Base-by-base conservation (phyloP, 2,888 invertebrate species). In the Drosophila ezoana region DNA sequence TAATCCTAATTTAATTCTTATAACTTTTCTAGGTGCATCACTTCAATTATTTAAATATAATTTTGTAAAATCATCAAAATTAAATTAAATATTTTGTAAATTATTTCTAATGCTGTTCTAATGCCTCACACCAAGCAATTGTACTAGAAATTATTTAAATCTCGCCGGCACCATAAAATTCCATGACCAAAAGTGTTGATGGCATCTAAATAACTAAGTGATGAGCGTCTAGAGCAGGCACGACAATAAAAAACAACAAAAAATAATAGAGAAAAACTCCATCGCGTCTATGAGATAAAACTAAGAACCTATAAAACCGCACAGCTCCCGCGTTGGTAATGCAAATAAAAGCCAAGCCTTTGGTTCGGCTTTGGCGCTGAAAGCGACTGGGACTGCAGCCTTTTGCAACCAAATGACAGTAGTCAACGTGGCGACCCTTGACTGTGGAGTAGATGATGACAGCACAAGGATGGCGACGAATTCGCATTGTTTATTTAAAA, bases 401-500 rank as follows among this genome's bases (percentile, higher is more conserved):
- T 54, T 54, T 54, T 44, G 33, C 54, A 40, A 38, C 72, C 54
- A 62, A 69, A 68, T 79, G 65, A 63, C 65, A 78, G 68, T 76
- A 62, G 79, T 67, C 61, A 75, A 62, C 58, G 60, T 44, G 60
- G 51, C 66, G 76, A 77, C 76, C 75, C 76, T 78, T 78, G 76
- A 52, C 76, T 78, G 41, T 60, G 59, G 56, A 38, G 45, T 9
- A 62, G 69, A 57, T 51, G 79, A 69, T 69, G 78, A 54, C 70
- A 69, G 52, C 61, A 43, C 47, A 57, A 61, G 59, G 52, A 60
- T 62, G 63, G 79, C 76, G 76, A 70, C 64, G 79, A 70, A 70
- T 62, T 51, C 70, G 70, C 83, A 82, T 81, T 82, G 81, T 83
- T 81, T 83, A 81, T 81, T 83, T 83, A 83, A 78, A 80, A 81